These are phyloP conservation scores for Lutjanus erythropterus DNA, from an alignment of 2,113 vertebrate genomes.

Conservation along the genomic window DNA sequence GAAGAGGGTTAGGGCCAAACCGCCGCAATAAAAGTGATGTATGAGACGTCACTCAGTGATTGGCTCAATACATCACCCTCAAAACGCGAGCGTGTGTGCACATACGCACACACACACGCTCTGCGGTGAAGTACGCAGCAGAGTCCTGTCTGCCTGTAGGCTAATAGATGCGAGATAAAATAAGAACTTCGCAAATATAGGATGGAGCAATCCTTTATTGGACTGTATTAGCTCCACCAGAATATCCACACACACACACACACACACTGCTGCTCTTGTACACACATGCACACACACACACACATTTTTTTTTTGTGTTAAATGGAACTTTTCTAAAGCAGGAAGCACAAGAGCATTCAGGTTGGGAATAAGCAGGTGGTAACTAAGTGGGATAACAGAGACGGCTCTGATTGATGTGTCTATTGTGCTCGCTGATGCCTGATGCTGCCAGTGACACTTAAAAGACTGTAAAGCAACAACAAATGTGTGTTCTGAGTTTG, in stretches of 20 bases:
- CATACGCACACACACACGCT: conserved; percentile 20
- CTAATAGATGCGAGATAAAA: conserved; percentile 62
- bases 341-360: conserved; percentile 25
- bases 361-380: conserved; percentile 47
- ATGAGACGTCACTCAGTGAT: conserved; percentile 77
- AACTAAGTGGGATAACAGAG: conserved; percentile 48
- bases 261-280: too few relatives aligned
- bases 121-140: not conserved
- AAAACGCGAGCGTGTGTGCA: conserved; percentile 31
- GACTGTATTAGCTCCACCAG: conserved; percentile 36
- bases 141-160: conserved; percentile 43
- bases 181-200: conserved; percentile 61
- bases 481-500: too few relatives aligned
- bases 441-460: conserved; percentile 30
- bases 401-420: conserved; percentile 61
- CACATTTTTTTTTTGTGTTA: not conserved
- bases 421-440: conserved; percentile 52
- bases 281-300: not conserved
- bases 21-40: conserved; percentile 85
- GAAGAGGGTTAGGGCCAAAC: conserved; percentile 72
- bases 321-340: conserved; percentile 22
- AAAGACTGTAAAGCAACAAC: too few relatives aligned
- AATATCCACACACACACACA: not conserved
- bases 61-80: conserved; percentile 81
- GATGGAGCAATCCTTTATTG: conserved; percentile 54